Evolutionary conservation across 35 echinoderm and acorn worm genomes (phyloP), one percentile per base, ranked within the genome.

Genomic region (Apostichopus californicus): DNA sequence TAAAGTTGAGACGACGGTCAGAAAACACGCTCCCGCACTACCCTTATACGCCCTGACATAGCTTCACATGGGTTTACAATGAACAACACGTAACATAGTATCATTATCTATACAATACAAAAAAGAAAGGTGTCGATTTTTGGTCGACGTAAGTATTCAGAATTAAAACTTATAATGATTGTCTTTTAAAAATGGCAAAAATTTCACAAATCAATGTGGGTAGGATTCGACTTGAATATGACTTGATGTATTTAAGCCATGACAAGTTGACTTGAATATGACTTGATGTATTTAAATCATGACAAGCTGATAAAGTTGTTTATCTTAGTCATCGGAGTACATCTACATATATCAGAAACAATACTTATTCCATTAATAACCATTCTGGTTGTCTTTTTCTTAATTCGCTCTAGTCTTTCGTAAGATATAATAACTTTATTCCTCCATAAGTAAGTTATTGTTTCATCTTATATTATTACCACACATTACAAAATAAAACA

Each of bases 1-100:
- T 34, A 55, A 54, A 81, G 78, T 81, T 61, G 58, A 75, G 71
- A 75, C 7, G 71, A 22, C 71, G 71, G 71, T 18, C 17, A 75
- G n/a, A 20, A 75, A 75, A 75, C 71, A 75, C n/a, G 21, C n/a
- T 73, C 18, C 14, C 7, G 17, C 20, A 18, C n/a, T 13, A n/a
- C 71, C 71, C 70, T 22, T 7, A 10, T 17, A 75, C 13, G 17
- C 6, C 71, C 71, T 18, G 71, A 75, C 71, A 75, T 75, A 75
- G 71, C 71, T 75, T 75, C 71, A 75, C 71, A 75, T 75, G 81
- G 55, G 81, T 58, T 83, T 63, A 85, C 81, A 63, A 85, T 58
- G n/a, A 85, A 85, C 81, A 85, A 85, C 81, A 85, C 81, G 55
- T 85, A 85, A 85, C 81, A 85, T 85, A 85, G 28, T 85, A 85